Percentiles rank a stretch among this genome's conserved stretches.
These are phyloP conservation scores for Lepidonotus clava DNA, from an alignment of 2,888 invertebrate species.

Conservation along the genomic window DNA sequence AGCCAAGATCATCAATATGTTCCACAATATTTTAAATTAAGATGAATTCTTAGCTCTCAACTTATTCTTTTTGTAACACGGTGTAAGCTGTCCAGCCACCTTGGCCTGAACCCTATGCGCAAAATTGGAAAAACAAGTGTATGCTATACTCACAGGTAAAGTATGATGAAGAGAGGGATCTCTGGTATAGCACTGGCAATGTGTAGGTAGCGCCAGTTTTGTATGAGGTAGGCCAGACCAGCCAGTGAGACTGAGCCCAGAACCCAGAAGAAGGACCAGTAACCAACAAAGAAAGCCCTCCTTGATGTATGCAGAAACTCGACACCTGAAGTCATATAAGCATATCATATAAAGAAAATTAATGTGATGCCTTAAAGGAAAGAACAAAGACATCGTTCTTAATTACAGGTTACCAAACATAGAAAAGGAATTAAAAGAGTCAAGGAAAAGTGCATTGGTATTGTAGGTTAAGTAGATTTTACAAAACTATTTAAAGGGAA, in stretches of 20 bases:
- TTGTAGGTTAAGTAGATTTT: too few relatives aligned
- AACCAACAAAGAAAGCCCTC: slow-evolving; percentile 80
- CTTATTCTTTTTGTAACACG: background rate
- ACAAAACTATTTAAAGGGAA: too few relatives aligned
- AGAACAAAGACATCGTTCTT: too few relatives aligned
- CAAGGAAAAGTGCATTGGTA: too few relatives aligned
- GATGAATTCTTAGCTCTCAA: too few relatives aligned
- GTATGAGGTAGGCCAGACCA: slow-evolving; percentile 80
- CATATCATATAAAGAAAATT: too few relatives aligned
- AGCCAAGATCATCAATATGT: background rate
- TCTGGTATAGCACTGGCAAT: slow-evolving; percentile 82
- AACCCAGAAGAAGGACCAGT: slow-evolving; percentile 81
- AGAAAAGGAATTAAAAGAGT: too few relatives aligned
- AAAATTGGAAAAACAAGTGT: background rate
- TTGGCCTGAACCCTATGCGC: background rate
- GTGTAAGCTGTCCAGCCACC: background rate
- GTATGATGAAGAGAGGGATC: slow-evolving; percentile 79
- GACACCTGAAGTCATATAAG: too few relatives aligned
- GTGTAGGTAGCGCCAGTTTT: slow-evolving; percentile 82
- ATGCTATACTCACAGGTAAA: background rate
- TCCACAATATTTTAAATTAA: too few relatives aligned
- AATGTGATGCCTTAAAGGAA: too few relatives aligned
- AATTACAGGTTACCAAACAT: too few relatives aligned
- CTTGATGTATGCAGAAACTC: too few relatives aligned
- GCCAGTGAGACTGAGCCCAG: slow-evolving; percentile 81